Percentiles rank a stretch among this genome's conserved stretches.
Evolutionary conservation across 2,113 vertebrate species (phyloP).

Genomic region (Chionis minor): DNA sequence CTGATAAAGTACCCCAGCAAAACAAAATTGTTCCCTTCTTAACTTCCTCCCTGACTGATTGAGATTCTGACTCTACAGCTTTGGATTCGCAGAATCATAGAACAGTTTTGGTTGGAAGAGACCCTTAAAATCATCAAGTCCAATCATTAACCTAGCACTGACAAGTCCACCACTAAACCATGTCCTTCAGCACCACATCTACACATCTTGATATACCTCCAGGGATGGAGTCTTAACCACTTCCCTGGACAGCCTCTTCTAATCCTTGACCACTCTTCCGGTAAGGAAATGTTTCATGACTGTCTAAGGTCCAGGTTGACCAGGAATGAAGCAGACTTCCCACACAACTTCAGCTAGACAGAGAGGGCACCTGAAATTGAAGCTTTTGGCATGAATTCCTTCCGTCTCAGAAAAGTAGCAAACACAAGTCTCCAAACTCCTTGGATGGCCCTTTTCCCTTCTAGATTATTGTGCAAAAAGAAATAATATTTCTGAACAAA

Average conservation of each 20-base stretch:
- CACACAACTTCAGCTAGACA: neutral
- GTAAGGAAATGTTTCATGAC: neutral
- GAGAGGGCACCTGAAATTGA: neutral
- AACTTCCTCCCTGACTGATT: neutral
- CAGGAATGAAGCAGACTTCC: neutral
- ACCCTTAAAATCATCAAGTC: neutral
- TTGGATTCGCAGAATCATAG: neutral
- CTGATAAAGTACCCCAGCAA: neutral
- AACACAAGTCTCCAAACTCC: accelerated
- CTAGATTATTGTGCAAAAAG: neutral
- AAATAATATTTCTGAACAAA: neutral
- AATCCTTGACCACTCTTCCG: neutral
- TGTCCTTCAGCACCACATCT: neutral
- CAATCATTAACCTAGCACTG: neutral
- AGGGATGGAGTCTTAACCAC: neutral
- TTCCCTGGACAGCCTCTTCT: neutral
- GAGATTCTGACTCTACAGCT: neutral
- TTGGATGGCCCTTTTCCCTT: neutral
- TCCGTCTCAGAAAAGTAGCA: accelerated
- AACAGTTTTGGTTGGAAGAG: neutral
- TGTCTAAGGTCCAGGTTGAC: neutral
- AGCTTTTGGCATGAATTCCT: neutral
- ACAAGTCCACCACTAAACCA: neutral
- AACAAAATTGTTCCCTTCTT: neutral
- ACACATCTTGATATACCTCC: neutral